Evolutionary conservation across 2,797 vertebrate species (phyloP).

Genomic region (Syncerus caffer): DNA sequence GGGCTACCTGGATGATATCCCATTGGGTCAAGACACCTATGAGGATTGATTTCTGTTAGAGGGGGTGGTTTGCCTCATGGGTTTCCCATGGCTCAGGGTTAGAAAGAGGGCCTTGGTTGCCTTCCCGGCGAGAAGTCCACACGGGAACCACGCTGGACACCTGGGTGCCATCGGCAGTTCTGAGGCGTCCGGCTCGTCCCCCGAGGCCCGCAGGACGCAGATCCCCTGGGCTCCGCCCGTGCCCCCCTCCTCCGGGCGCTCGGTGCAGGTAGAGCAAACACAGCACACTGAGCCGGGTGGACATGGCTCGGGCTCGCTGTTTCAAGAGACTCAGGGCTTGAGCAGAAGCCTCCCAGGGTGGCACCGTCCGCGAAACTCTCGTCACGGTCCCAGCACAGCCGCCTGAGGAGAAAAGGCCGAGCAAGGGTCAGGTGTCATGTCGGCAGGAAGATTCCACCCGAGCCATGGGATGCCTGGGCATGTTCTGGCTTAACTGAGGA

Average conservation of each 20-base stretch:
- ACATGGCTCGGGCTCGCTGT: neutral
- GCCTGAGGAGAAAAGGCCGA: neutral
- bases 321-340: neutral
- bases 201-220: neutral
- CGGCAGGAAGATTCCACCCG: neutral
- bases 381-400: neutral
- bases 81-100: neutral
- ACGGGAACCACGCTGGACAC: neutral
- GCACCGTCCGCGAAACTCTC: neutral
- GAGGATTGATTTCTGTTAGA: neutral
- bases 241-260: neutral
- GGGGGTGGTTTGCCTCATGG: neutral
- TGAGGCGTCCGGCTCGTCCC: conserved; percentile 29
- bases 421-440: neutral
- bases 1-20: accelerated
- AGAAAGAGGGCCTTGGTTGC: neutral
- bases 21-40: accelerated
- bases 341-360: neutral
- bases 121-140: conserved; percentile 37
- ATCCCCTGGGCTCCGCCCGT: neutral
- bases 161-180: conserved; percentile 16
- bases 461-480: neutral
- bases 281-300: neutral
- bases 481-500: neutral
- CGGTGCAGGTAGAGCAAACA: neutral